Base-by-base conservation (phyloP, 92 coral and sea anemone genomes). In the Diadumene lineata region DNA sequence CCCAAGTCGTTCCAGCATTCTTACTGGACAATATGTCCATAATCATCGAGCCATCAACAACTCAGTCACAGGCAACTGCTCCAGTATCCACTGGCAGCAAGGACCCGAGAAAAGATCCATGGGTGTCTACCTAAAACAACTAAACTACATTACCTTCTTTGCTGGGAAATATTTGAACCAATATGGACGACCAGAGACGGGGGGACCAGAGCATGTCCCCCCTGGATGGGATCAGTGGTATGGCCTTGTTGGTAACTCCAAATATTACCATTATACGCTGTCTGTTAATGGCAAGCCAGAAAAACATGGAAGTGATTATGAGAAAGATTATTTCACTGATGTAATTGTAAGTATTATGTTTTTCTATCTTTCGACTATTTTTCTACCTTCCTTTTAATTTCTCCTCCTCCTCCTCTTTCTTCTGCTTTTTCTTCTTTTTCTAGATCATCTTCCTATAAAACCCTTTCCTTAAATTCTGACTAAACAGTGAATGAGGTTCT, bases 221-320 rank as follows among this genome's bases (percentile, higher is more conserved):
- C 90, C 89, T 70, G 96, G 96, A 15, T 90, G 96, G 96, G 96
- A 90, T 34, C 29, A 50, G 16, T 90, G 96, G 96, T 81, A 76
- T 76, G 96, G 96, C 25, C 70, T 90, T 24, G 92, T 87, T 31
- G 96, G 96, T n/a, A 87, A 84, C 60, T 90, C 96, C 22, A 87
- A 68, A 64, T 90, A 90, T 62, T 90, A 90, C 74, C 65, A 90
- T 66, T 90, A 87, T 50, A 87, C 85, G 23, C 68, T 83, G 79
- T 90, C 96, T 30, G 92, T 81, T 18, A 90, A 90, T 80, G 96
- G 96, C 15, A 81, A 90, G 34, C 80, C 96, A 57, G 89, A 87
- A 84, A 66, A 26, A 62, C 96, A 90, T 38, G 85, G 84, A 19
- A 32, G 72, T 18, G 82, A 76, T 29, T 87, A 87, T 51, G 64